Percentiles rank a stretch among this genome's conserved stretches.
phyloP scores from a whole-genome alignment of 2,113 vertebrate genomes.

The Abramis brama region DNA sequence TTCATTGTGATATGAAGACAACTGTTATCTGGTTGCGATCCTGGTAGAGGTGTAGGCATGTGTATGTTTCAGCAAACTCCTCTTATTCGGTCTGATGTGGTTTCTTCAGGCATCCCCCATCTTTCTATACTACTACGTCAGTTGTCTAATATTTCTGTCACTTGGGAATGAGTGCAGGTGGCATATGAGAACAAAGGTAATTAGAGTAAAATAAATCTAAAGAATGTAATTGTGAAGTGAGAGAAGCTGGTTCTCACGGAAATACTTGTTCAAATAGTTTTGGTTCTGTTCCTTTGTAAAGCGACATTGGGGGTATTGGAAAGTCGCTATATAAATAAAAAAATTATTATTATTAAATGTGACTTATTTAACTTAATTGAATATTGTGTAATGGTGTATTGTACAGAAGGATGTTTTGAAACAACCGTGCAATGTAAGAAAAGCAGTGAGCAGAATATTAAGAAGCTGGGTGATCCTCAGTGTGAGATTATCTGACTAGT shows the following conservation, averaged over 20 bases:
- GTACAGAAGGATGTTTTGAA: neutral
- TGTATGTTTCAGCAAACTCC: neutral
- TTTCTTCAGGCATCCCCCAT: neutral
- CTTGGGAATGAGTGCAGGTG: neutral
- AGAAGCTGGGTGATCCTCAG: neutral
- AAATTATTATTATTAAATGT: no score
- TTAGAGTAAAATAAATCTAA: neutral
- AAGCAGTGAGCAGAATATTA: neutral
- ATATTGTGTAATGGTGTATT: neutral
- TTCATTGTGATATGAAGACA: neutral
- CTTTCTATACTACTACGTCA: neutral
- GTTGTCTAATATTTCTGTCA: neutral
- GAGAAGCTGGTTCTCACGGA: neutral
- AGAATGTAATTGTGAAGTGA: neutral
- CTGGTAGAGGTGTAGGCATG: neutral
- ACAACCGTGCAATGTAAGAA: neutral
- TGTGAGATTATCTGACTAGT: neutral
- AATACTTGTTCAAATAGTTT: neutral
- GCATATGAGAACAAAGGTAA: neutral
- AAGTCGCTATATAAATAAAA: no score
- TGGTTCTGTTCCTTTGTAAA: no score
- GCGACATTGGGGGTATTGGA: no score
- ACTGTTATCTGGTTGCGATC: neutral
- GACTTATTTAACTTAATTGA: neutral
- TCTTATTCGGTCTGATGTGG: neutral